Evolutionary conservation across 2,888 invertebrate genomes (phyloP).

Genomic region (Spisula solida): DNA sequence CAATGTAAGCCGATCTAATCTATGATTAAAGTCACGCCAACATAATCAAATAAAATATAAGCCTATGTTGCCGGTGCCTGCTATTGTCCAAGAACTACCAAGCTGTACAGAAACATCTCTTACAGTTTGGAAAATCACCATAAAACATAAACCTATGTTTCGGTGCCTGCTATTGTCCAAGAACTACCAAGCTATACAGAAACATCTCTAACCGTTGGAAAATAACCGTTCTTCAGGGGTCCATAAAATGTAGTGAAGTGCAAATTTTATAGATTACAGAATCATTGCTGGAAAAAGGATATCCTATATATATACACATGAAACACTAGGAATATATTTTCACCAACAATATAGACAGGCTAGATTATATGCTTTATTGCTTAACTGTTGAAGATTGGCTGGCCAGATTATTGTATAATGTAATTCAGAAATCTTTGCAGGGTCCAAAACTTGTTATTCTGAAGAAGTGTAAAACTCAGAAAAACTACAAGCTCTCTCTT

Average conservation of each 20-base stretch:
- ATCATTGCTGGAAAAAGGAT: neutral
- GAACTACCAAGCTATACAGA: neutral
- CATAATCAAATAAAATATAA: slow-evolving; percentile 22
- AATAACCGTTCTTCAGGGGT: neutral
- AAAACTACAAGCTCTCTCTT: too few relatives aligned
- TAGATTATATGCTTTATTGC: neutral
- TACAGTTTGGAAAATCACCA: neutral
- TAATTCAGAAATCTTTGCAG: too few relatives aligned
- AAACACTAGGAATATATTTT: neutral
- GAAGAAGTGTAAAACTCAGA: too few relatives aligned
- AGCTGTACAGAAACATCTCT: neutral
- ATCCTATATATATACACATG: neutral
- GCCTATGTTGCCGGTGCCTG: neutral
- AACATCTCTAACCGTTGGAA: neutral
- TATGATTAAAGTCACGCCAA: slow-evolving; percentile 1
- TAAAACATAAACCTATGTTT: too few relatives aligned
- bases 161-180: neutral
- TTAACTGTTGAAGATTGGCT: neutral
- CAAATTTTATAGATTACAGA: neutral
- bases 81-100: neutral
- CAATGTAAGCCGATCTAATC: neutral
- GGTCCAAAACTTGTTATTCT: too few relatives aligned
- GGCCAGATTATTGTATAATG: too few relatives aligned
- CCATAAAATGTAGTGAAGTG: neutral
- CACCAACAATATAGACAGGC: neutral